Conservation (phyloP, 2,797 vertebrate genomes). For the Pseudochaenichthys georgianus region DNA sequence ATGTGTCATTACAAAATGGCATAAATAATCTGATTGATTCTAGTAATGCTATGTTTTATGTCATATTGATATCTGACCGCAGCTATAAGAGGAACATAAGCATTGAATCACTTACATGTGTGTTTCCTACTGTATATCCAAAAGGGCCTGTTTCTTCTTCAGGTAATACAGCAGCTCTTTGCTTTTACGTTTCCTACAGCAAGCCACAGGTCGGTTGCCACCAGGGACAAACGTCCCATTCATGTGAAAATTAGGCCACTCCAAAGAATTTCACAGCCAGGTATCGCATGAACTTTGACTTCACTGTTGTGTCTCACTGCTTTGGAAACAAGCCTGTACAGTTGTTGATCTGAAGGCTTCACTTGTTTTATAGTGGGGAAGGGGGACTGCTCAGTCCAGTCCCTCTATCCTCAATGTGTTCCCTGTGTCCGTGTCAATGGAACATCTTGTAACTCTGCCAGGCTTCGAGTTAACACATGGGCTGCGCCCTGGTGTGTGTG, state of each 20-base stretch:
- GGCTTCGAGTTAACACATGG: conserved; percentile 35
- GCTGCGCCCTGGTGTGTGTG: conserved; percentile 3
- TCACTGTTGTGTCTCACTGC: conserved; percentile 18
- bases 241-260: conserved; percentile 11
- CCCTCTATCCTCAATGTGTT: conserved; percentile 56
- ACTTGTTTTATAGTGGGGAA: conserved; percentile 39
- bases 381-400: conserved; percentile 39
- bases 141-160: too few species aligned
- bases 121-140: too few species aligned
- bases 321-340: conserved; percentile 24
- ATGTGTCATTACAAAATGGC: not conserved
- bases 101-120: not conserved
- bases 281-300: conserved; percentile 36
- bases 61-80: not conserved
- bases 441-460: conserved; percentile 54
- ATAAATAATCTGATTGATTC: not conserved
- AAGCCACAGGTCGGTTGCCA: not conserved
- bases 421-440: conserved; percentile 52
- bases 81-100: too few species aligned
- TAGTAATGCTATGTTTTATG: not conserved
- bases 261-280: conserved; percentile 13
- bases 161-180: not conserved
- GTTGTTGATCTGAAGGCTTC: conserved; percentile 42
- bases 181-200: not conserved
- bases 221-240: conserved; percentile 30